Base-by-base conservation (phyloP, 2,113 vertebrate genomes). In the Equus quagga region DNA sequence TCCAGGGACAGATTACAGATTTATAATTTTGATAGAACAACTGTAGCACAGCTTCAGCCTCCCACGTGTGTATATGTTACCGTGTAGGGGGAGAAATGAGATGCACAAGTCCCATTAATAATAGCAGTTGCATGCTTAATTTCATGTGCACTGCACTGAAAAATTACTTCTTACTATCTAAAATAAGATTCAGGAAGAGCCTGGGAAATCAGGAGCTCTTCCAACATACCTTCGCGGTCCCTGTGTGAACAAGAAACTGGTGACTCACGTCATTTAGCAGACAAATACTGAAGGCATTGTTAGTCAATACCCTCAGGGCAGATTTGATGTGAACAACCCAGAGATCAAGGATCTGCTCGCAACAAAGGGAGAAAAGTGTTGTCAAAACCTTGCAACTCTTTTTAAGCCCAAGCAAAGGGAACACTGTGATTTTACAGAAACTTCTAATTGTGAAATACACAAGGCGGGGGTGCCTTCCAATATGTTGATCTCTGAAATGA, bases 121-220 rank as follows among this genome's bases (percentile, higher is more conserved):
- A 98, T 56, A 87, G 94, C 80, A 85, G 96, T 93, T 93, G 92
- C 94, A 97, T 92, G 87, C 96, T 82, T 97, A 97, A 98, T 97
- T 98, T 97, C 96, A 97, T 56, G 80, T 97, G 97, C 97, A 92
- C 51, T 90, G 92, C 89, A 67, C 98, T 96, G 96, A 97, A 96
- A 98, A 98, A 98, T 98, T 96, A 88, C 94, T 96, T 91, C 95
- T 97, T 75, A 14, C 97, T 95, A 73, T 95, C 95, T 97, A 94
- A 97, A 97, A 88, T 65, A 82, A 97, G 93, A 96, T 97, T 94
- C 93, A 76, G 79, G 76, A 94, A 91, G 41, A 89, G 62, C 62
- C 76, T 51, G 70, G 64, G 70, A 97, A 95, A 96, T 91, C 95
- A 96, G 62, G 41, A 98, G 76, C 93, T 73, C 51, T 97, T 90